Conservation (phyloP, 1,140 invertebrate species). For the Hyles vespertilio region DNA sequence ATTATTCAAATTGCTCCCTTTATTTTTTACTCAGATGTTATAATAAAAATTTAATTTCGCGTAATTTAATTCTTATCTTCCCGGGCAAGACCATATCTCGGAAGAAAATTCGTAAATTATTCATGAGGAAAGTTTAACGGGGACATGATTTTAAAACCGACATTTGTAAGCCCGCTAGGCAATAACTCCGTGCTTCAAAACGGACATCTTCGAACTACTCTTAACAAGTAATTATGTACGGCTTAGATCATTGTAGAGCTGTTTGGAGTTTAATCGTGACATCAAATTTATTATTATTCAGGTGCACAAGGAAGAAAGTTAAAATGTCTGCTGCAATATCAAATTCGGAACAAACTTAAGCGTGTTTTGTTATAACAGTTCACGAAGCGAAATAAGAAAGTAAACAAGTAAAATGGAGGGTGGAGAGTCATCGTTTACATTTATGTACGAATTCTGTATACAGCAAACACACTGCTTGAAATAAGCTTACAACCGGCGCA, state of each 20-base stretch:
- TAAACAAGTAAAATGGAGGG: constrained; percentile 39
- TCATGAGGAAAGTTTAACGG: constrained; percentile 72
- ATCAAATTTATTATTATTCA: neutral
- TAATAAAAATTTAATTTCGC: constrained; percentile 68
- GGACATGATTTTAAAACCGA: constrained; percentile 70
- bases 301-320: neutral
- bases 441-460: constrained; percentile 31
- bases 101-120: constrained; percentile 72
- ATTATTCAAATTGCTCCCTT: constrained; percentile 55
- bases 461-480: constrained; percentile 33
- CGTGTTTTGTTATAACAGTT: constrained; percentile 38
- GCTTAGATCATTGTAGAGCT: neutral
- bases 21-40: constrained; percentile 41
- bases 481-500: constrained; percentile 29
- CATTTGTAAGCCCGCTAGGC: constrained; percentile 59
- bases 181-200: constrained; percentile 33
- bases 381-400: constrained; percentile 46
- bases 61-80: constrained; percentile 63
- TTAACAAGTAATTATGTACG: neutral
- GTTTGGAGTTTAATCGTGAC: neutral
- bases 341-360: constrained; percentile 9
- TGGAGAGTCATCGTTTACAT: constrained; percentile 45
- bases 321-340: neutral
- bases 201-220: constrained; percentile 8
- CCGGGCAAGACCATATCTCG: constrained; percentile 62